phyloP scores from a whole-genome alignment of 2,113 vertebrate species.

The Theristicus caerulescens region DNA sequence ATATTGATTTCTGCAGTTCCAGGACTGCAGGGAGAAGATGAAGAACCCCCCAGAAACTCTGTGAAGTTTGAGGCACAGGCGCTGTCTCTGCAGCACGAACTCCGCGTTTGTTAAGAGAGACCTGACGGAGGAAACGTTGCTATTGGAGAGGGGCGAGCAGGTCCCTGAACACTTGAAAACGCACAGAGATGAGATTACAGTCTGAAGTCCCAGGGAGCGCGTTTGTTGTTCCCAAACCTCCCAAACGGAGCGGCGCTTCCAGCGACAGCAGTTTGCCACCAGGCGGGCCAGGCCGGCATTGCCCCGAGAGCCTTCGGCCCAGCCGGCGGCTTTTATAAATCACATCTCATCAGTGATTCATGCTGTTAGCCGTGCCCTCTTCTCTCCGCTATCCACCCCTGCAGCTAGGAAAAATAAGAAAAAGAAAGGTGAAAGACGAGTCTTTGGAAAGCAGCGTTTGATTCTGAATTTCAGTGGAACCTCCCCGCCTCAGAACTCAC shows the following conservation, averaged over 20 bases:
- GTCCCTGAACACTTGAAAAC: not conserved
- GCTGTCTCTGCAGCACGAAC: not conserved
- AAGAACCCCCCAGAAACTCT: slow-evolving; percentile 12
- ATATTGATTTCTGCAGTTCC: slow-evolving; percentile 41
- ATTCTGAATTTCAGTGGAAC: not conserved
- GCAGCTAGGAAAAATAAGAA: not conserved
- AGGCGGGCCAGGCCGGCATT: slow-evolving; percentile 56
- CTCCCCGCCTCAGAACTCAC: not conserved
- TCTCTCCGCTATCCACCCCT: not conserved
- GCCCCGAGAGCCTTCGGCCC: not conserved
- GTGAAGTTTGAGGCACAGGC: slow-evolving; percentile 26
- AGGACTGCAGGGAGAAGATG: not conserved
- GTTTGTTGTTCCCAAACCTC: not conserved
- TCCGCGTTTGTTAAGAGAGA: not conserved
- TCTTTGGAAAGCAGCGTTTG: not conserved
- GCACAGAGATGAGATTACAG: not conserved
- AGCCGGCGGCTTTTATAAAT: not conserved
- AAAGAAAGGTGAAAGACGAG: not conserved
- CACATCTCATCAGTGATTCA: rapidly evolving
- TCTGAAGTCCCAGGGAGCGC: not conserved
- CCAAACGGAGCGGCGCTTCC: not conserved
- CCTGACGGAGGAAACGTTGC: not conserved
- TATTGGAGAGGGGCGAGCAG: not conserved
- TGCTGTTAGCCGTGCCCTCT: not conserved
- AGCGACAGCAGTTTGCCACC: slow-evolving; percentile 71